A percentile compares a stretch with the other conserved stretches of the same genome.
These are phyloP conservation scores for Sebastes alutus DNA, from an alignment of 2,797 vertebrate genomes.

Conservation along the genomic window DNA sequence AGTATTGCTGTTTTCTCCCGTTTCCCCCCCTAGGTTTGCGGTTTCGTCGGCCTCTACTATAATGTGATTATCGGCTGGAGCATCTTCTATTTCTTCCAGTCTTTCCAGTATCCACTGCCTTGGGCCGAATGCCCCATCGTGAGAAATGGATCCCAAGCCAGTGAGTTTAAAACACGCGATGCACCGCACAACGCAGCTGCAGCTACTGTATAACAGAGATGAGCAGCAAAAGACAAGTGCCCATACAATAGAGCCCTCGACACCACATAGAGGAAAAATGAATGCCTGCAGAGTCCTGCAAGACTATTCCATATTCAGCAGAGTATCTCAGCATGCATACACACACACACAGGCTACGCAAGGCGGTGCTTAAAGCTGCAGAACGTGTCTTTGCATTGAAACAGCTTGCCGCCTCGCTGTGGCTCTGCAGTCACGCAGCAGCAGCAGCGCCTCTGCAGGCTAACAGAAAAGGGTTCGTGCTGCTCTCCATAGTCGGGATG, in stretches of 20 bases:
- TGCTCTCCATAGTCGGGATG: background rate
- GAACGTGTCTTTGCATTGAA: constrained; percentile 33
- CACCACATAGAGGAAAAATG: background rate
- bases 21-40: constrained; percentile 77
- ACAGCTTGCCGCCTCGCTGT: constrained; percentile 13
- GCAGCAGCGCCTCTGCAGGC: constrained; percentile 10
- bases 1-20: background rate
- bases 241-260: background rate
- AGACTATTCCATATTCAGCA: constrained; percentile 10
- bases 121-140: constrained; percentile 92
- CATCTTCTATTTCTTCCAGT: constrained; percentile 97
- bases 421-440: constrained; percentile 5
- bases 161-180: constrained; percentile 77
- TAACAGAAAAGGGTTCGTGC: constrained; percentile 13
- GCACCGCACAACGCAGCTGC: background rate
- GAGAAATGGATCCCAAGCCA: constrained; percentile 87
- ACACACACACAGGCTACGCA: constrained; percentile 5
- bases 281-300: background rate
- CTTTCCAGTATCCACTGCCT: constrained; percentile 94
- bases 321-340: background rate
- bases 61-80: constrained; percentile 98
- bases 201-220: background rate
- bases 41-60: constrained; percentile 95
- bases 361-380: constrained; percentile 16
- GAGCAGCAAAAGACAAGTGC: background rate